Evolutionary conservation across 1,140 invertebrate genomes (phyloP).

Genomic region (Cydia amplana): DNA sequence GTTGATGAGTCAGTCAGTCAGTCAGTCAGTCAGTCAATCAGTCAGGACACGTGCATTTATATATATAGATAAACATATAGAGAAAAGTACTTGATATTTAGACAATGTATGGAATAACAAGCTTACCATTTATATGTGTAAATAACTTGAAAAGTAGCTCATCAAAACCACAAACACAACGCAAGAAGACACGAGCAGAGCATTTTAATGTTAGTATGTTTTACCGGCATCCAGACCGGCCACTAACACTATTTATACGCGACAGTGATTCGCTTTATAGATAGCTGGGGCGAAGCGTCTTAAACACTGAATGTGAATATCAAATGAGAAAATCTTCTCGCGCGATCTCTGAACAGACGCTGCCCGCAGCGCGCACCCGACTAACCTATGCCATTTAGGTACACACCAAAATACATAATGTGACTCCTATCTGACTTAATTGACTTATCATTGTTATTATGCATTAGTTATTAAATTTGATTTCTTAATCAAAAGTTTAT

Average conservation of each 20-base stretch:
- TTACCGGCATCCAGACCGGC: slow-evolving; percentile 42
- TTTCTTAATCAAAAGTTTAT: slow-evolving; percentile 17
- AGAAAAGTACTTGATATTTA: neutral
- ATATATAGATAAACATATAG: neutral
- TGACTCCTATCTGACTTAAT: slow-evolving; percentile 12
- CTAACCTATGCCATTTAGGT: slow-evolving; percentile 34
- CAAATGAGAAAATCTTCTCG: slow-evolving; percentile 63
- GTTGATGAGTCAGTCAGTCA: too few relatives aligned
- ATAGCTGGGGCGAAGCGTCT: slow-evolving; percentile 47
- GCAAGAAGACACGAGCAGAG: neutral
- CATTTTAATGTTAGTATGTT: slow-evolving; percentile 38
- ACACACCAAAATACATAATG: slow-evolving; percentile 23
- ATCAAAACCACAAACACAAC: slow-evolving; percentile 26
- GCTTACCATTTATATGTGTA: neutral
- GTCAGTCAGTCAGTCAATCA: too few relatives aligned
- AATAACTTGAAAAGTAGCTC: neutral
- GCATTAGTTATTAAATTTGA: slow-evolving; percentile 31
- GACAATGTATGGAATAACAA: neutral
- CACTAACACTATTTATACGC: slow-evolving; percentile 50
- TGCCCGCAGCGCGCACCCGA: slow-evolving; percentile 43
- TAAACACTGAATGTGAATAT: slow-evolving; percentile 54
- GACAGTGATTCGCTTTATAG: slow-evolving; percentile 40
- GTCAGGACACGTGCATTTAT: too few relatives aligned
- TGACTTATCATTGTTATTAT: slow-evolving; percentile 18
- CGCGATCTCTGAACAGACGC: slow-evolving; percentile 45